Conservation (phyloP, 2,113 vertebrate species). For the Prochilodus magdalenae region DNA sequence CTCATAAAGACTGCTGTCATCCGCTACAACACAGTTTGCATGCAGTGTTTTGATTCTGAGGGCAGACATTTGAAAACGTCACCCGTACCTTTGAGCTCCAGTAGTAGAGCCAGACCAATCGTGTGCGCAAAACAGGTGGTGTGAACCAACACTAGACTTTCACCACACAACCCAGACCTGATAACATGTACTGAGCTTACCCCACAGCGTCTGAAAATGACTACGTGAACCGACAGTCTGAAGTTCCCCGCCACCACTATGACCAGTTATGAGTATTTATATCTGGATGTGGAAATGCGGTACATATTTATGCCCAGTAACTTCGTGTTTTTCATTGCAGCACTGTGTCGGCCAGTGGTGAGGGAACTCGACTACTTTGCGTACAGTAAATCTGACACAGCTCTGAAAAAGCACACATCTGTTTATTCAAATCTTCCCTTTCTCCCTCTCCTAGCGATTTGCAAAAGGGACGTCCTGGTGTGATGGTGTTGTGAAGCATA, state of each 20-base stretch:
- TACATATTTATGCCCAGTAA: not conserved
- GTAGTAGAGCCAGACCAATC: not conserved
- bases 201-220: not conserved
- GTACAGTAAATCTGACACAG: not conserved
- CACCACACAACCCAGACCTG: not conserved
- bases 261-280: not conserved
- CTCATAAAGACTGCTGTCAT: no score
- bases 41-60: no score
- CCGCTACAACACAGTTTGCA: no score
- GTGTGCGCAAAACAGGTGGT: not conserved
- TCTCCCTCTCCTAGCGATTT: not conserved
- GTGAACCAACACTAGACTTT: not conserved
- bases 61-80: not conserved
- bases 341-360: not conserved
- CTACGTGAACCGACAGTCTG: no score
- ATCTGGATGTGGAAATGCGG: not conserved
- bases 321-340: not conserved
- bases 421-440: not conserved
- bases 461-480: not conserved
- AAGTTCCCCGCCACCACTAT: no score
- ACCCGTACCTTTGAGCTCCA: not conserved
- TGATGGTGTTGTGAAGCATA: not conserved
- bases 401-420: not conserved
- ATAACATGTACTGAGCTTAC: not conserved
- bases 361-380: not conserved